Percentiles rank a stretch among this genome's conserved stretches.
phyloP scores from a whole-genome alignment of 2,888 invertebrate species.

The Achlya flavicornis region DNA sequence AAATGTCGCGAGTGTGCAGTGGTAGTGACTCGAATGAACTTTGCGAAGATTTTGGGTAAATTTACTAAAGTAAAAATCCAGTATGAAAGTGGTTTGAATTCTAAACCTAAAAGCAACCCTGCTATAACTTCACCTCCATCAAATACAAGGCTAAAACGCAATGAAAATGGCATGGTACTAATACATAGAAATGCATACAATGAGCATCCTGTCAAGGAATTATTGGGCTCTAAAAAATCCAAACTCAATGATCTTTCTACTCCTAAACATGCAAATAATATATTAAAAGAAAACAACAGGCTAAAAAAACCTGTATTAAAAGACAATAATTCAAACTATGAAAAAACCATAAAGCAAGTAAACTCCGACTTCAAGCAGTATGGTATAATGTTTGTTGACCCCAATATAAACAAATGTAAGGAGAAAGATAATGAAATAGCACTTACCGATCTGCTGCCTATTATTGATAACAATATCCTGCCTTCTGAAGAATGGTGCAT shows the following conservation, averaged over 20 bases:
- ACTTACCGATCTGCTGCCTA: constrained; percentile 62
- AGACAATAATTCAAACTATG: constrained; percentile 48
- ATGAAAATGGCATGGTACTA: constrained; percentile 79
- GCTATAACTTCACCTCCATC: constrained; percentile 43
- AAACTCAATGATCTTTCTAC: constrained; percentile 37
- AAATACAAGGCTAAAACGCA: constrained; percentile 66
- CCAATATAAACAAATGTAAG: constrained; percentile 52
- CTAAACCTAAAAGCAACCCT: constrained; percentile 54
- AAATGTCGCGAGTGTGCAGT: constrained; percentile 78
- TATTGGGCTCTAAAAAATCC: constrained; percentile 45
- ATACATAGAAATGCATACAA: constrained; percentile 63
- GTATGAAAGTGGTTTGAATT: constrained; percentile 66
- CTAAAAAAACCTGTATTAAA: constrained; percentile 54
- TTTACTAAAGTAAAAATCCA: constrained; percentile 80
- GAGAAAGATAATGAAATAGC: constrained; percentile 49
- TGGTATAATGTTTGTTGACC: constrained; percentile 67
- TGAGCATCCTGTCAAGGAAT: constrained; percentile 59
- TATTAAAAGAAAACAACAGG: constrained; percentile 72
- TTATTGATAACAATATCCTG: constrained; percentile 61
- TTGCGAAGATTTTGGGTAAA: constrained; percentile 78
- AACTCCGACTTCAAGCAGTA: constrained; percentile 61
- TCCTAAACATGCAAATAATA: constrained; percentile 47
- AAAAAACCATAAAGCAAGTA: constrained; percentile 32
- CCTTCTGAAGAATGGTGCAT: constrained; percentile 77
- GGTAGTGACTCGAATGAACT: constrained; percentile 77